These are phyloP conservation scores for Drosophila barbarae DNA, from an alignment of 2,888 invertebrate genomes.

Conservation along the genomic window DNA sequence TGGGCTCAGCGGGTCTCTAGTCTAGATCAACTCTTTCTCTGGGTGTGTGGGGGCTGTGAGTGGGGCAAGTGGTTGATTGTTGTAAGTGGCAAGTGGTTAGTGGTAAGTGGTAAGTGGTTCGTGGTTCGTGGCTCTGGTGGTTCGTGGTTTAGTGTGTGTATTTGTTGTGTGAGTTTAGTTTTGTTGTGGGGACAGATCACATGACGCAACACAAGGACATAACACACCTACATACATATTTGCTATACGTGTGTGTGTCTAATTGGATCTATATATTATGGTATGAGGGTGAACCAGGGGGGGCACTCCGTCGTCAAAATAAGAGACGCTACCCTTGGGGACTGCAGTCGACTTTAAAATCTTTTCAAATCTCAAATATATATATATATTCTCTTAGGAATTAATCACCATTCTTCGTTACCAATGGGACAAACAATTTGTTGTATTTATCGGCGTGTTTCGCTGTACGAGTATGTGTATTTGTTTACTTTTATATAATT, in stretches of 20 bases:
- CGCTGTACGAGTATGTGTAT: conserved; percentile 31
- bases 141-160: conserved; percentile 10
- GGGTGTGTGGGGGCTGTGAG: conserved; percentile 17
- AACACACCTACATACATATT: conserved; percentile 63
- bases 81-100: conserved; percentile 11
- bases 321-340: conserved; percentile 78
- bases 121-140: conserved; percentile 26
- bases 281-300: conserved; percentile 39
- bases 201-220: conserved; percentile 67
- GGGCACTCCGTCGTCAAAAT: conserved; percentile 47
- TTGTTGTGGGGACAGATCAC: conserved; percentile 55
- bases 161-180: conserved; percentile 22
- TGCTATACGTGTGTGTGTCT: conserved; percentile 41
- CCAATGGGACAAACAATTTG: conserved; percentile 12
- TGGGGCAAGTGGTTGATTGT: conserved; percentile 5
- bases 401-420: conserved; percentile 29
- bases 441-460: not conserved
- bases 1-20: conserved; percentile 18
- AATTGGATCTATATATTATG: conserved; percentile 34
- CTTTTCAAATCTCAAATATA: conserved; percentile 31
- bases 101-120: conserved; percentile 27
- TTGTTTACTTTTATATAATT: conserved; percentile 11
- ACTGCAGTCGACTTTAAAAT: conserved; percentile 78
- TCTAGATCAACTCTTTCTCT: conserved; percentile 49
- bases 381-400: conserved; percentile 35